These are phyloP conservation scores for Rhinolophus sinicus DNA, from an alignment of 2,113 vertebrate genomes.

Conservation along the genomic window DNA sequence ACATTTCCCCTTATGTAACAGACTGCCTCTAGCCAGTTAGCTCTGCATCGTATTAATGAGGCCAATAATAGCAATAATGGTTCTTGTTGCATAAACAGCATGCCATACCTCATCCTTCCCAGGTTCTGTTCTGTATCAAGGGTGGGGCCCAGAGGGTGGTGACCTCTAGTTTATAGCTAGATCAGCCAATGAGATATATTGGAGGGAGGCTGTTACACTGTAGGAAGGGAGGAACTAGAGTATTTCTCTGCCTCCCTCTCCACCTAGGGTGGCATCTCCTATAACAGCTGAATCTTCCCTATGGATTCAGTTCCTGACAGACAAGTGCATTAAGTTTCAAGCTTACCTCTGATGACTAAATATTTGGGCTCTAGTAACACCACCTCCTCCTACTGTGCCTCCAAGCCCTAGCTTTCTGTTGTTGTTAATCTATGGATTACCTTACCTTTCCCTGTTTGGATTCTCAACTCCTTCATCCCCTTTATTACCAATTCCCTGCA, in stretches of 20 bases:
- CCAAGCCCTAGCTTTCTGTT: background rate
- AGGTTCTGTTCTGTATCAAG: background rate
- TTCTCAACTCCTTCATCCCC: background rate
- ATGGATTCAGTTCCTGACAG: background rate
- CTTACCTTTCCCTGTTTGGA: background rate
- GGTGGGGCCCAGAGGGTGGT: background rate
- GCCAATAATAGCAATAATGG: constrained; percentile 55
- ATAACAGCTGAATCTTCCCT: background rate
- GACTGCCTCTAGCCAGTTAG: background rate
- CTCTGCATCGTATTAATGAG: constrained; percentile 48
- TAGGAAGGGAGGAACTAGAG: background rate
- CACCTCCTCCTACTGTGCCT: background rate
- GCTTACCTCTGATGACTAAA: background rate
- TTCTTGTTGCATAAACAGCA: constrained; percentile 26
- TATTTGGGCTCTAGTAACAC: background rate
- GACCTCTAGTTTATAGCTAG: background rate
- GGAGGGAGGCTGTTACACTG: background rate
- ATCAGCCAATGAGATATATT: background rate
- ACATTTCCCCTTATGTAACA: constrained; percentile 52
- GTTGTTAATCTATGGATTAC: background rate
- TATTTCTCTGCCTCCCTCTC: background rate
- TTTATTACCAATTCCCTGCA: background rate
- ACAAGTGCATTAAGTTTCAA: background rate
- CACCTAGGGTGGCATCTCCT: background rate
- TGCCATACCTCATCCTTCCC: background rate